Conservation (phyloP, 2,797 vertebrate genomes). For the Gobionotothen gibberifrons region DNA sequence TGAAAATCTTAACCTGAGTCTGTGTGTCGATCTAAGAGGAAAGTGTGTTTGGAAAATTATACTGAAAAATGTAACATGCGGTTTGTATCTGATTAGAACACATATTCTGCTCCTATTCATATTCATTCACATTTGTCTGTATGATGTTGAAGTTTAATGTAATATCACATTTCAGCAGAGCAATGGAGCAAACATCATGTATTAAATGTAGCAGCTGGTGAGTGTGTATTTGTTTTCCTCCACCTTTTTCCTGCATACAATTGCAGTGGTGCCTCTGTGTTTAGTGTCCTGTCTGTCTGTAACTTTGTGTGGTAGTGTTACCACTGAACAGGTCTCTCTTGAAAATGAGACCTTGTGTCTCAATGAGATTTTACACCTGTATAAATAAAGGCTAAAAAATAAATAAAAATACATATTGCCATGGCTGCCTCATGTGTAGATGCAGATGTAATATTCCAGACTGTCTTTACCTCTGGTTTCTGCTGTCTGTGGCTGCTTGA, state of each 20-base stretch:
- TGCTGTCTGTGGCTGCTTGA: conserved; percentile 17
- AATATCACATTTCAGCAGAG: neutral
- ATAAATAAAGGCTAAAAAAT: too few relatives aligned
- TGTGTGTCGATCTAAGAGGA: conserved; percentile 6
- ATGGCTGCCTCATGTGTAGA: conserved; percentile 13
- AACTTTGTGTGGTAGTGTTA: too few relatives aligned
- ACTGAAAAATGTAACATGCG: too few relatives aligned
- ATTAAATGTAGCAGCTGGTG: too few relatives aligned
- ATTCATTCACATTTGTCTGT: neutral
- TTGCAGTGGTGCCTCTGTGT: too few relatives aligned
- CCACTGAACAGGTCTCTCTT: too few relatives aligned
- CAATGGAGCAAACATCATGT: neutral
- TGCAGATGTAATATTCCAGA: neutral
- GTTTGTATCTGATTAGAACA: too few relatives aligned
- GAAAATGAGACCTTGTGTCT: too few relatives aligned
- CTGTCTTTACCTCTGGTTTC: neutral
- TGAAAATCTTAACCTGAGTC: neutral
- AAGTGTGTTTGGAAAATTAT: neutral
- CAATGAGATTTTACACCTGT: too few relatives aligned
- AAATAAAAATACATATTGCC: conserved; percentile 9
- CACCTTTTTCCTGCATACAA: conserved; percentile 11
- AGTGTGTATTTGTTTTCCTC: neutral
- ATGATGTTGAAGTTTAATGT: conserved; percentile 2
- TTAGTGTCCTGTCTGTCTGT: too few relatives aligned
- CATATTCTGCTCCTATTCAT: neutral